phyloP scores from a whole-genome alignment of 2,113 vertebrate genomes.

The Sclerurus mexicanus region DNA sequence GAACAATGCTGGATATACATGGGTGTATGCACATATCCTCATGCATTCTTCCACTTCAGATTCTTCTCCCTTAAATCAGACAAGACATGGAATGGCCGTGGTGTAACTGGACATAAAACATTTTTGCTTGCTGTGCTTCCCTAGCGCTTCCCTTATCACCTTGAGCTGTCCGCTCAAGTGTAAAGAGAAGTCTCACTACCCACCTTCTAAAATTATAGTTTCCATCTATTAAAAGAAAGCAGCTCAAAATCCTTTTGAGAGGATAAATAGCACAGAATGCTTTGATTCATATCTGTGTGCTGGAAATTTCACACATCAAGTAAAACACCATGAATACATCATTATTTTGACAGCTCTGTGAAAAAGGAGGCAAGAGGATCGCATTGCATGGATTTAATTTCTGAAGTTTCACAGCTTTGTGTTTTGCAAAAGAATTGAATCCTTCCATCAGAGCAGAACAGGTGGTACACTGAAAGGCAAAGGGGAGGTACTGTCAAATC shows the following conservation, averaged over 20 bases:
- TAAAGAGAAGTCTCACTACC: conserved; percentile 12
- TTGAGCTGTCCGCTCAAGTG: conserved; percentile 24
- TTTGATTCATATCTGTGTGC: conserved; percentile 45
- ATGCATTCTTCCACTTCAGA: background rate
- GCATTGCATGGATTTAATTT: conserved; percentile 23
- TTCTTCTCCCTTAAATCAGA: background rate
- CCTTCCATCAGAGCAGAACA: background rate
- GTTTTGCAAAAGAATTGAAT: conserved; percentile 21
- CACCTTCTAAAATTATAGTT: conserved; percentile 48
- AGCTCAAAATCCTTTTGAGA: conserved; percentile 25
- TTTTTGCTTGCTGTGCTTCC: background rate
- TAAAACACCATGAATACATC: conserved; percentile 43
- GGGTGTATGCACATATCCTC: background rate
- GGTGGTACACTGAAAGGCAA: conserved; percentile 11
- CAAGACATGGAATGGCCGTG: background rate
- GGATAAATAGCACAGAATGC: conserved; percentile 48
- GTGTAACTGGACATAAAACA: background rate
- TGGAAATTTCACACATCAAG: conserved; percentile 55
- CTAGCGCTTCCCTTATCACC: background rate
- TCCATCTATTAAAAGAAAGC: conserved; percentile 27
- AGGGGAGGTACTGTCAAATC: background rate
- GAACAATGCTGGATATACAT: background rate
- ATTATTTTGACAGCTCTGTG: conserved; percentile 55
- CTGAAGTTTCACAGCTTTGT: conserved; percentile 29
- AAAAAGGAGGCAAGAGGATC: conserved; percentile 17